These are phyloP conservation scores for Apoda limacodes DNA, from an alignment of 2,888 invertebrate genomes.

Conservation along the genomic window DNA sequence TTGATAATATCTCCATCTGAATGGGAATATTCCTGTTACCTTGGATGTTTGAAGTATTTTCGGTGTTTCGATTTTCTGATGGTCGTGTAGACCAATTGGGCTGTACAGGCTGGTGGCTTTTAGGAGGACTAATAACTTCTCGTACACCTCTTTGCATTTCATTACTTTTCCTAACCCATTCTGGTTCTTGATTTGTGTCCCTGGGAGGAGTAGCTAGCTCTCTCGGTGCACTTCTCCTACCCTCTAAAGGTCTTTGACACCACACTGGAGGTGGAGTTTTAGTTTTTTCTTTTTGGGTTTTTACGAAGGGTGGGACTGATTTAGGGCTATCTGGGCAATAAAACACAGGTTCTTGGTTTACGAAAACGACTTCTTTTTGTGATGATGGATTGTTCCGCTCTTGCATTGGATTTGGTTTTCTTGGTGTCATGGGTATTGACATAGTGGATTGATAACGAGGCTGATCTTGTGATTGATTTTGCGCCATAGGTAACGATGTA, in stretches of 20 bases:
- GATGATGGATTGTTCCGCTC: conserved; percentile 38
- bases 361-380: conserved; percentile 55
- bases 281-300: conserved; percentile 59
- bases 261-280: conserved; percentile 62
- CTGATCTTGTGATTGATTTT: conserved; percentile 33
- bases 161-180: conserved; percentile 57
- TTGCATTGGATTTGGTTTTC: conserved; percentile 40
- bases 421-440: conserved; percentile 58
- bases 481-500: conserved; percentile 31
- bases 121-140: conserved; percentile 55
- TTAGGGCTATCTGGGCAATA: conserved; percentile 60
- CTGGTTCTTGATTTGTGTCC: conserved; percentile 50
- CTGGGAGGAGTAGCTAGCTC: conserved; percentile 54
- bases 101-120: conserved; percentile 48
- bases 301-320: conserved; percentile 57
- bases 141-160: conserved; percentile 49
- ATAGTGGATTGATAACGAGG: conserved; percentile 59
- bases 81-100: conserved; percentile 59
- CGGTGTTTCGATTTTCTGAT: conserved; percentile 55
- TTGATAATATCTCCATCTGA: conserved; percentile 69
- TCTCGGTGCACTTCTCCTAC: conserved; percentile 42
- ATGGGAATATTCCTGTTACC: conserved; percentile 74
- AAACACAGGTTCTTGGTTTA: conserved; percentile 57
- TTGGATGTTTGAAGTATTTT: conserved; percentile 32
- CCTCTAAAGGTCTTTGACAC: conserved; percentile 53